Conservation (phyloP, 2,888 invertebrate species). For the Folsomia candida region DNA sequence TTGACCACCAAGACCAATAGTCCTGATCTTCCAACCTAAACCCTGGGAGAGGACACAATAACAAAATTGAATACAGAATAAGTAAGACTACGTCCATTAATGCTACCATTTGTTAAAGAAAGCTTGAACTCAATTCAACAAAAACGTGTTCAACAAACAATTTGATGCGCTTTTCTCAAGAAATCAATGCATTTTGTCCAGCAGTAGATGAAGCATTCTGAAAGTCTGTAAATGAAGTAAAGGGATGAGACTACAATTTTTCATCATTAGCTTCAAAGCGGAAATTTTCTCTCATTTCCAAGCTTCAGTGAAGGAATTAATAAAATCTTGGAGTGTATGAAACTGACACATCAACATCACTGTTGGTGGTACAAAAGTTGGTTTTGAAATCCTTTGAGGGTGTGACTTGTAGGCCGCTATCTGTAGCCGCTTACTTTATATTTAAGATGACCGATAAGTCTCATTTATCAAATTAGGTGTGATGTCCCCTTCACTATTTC, state of each 20-base stretch:
- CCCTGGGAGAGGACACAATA: no score
- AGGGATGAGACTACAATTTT: not conserved
- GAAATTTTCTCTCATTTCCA: no score
- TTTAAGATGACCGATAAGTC: not conserved
- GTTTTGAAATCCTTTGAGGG: no score
- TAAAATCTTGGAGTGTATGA: not conserved
- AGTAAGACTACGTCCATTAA: no score
- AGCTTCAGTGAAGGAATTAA: no score
- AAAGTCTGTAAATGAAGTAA: not conserved
- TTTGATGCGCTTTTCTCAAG: conserved; percentile 10
- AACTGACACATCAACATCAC: not conserved
- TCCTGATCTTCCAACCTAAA: no score
- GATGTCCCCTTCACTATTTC: not conserved
- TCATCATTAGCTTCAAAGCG: not conserved
- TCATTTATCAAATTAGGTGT: not conserved
- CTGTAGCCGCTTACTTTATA: no score
- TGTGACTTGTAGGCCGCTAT: not conserved
- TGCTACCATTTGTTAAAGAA: no score
- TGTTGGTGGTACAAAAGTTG: not conserved
- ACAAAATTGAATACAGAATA: no score
- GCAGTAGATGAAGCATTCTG: not conserved
- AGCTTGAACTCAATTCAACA: no score
- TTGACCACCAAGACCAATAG: no score
- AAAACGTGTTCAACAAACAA: not conserved
- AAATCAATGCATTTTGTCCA: not conserved